Base-by-base conservation (phyloP, 2,113 vertebrate genomes). In the Eubucco bourcierii region DNA sequence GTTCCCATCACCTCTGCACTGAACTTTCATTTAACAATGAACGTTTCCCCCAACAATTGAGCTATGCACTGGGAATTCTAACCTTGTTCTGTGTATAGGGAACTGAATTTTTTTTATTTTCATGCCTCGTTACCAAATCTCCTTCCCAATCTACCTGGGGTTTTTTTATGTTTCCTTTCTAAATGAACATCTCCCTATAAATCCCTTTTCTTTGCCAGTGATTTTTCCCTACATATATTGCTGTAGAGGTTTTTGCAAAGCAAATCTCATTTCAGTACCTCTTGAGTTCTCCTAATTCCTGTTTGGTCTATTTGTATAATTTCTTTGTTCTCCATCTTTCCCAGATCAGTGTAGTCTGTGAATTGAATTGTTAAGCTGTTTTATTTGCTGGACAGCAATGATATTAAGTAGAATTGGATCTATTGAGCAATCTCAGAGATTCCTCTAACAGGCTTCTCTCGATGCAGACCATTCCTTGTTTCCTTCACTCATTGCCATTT, bases 361-460 rank as follows among this genome's bases (percentile, higher is more conserved):
- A 90, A 84, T 65, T 66, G 84, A 81, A 52, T 74, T 84, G 84
- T 90, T 80, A 68, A 88, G 65, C 33, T 90, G 63, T 88, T 88
- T 93, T 75, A 64, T 87, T 91, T 95, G 86, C 65, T 82, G 64
- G 58, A 46, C 68, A 74, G 55, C 0, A 1, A 63, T 88, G 80
- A 37, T 0, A 0, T 87, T 70, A 52, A 74, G 37, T 85, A 47
- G 79, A 21, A 88, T 20, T 50, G 41, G 74, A 78, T 24, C 19
- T 80, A 18, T 39, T 0, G 0, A 60, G 27, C 15, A n/a, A 60
- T 80, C 58, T 87, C 72, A 59, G 9, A 85, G 58, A 76, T 95
- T 77, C 58, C 23, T 78, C n/a, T 91, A 47, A 23, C 33, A 41
- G 75, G 28, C 29, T 80, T 52, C 25, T 76, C 46, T 66, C 25